Conservation (phyloP, 2,113 vertebrate species). For the Chrysemys picta region DNA sequence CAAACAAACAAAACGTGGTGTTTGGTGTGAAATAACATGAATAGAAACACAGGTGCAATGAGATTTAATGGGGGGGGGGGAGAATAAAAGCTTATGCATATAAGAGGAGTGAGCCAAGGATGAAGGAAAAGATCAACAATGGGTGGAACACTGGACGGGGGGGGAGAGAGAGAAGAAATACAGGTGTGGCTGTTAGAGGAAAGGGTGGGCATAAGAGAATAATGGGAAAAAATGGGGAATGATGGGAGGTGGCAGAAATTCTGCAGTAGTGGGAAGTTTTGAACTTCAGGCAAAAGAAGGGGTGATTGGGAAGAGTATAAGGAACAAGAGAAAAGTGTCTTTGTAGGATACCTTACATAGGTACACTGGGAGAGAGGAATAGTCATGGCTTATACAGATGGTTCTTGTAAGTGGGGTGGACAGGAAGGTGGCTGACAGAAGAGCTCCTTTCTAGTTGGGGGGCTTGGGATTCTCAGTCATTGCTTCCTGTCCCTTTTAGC, state of each 20-base stretch:
- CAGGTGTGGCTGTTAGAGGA: not conserved
- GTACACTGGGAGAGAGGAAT: not conserved
- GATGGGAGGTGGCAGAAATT: not conserved
- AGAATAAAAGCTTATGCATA: not conserved
- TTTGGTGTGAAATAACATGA: not conserved
- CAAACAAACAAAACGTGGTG: too few species aligned
- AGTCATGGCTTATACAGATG: not conserved
- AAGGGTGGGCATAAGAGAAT: not conserved
- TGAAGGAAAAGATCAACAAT: not conserved
- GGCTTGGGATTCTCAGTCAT: not conserved
- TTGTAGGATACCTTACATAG: not conserved
- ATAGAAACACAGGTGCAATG: not conserved
- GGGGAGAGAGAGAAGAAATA: not conserved
- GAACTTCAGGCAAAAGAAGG: not conserved
- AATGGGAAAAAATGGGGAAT: not conserved
- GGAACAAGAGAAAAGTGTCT: not conserved
- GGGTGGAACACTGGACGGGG: not conserved
- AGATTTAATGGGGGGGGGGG: not conserved
- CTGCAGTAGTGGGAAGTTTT: not conserved
- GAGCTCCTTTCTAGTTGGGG: not conserved
- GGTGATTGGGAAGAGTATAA: not conserved
- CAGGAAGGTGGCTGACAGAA: not conserved
- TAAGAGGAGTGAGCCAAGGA: not conserved
- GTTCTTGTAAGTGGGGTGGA: not conserved
- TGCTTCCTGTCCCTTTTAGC: not conserved